These are phyloP conservation scores for Erynnis tages DNA, from an alignment of 2,888 invertebrate species.

Conservation along the genomic window DNA sequence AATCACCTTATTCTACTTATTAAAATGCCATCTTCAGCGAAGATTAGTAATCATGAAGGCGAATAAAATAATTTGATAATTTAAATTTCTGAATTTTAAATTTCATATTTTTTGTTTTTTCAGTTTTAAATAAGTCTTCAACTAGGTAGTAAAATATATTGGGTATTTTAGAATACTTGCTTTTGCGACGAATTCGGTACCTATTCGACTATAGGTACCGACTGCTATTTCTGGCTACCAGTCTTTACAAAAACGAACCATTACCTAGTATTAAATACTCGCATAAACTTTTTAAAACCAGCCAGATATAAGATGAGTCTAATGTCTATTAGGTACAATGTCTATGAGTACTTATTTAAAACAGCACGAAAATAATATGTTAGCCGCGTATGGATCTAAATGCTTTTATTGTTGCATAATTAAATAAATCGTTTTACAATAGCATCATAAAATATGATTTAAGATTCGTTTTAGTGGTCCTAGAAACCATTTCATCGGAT, in stretches of 20 bases:
- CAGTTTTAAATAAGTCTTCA: no score
- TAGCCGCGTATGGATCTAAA: not conserved
- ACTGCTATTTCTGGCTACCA: not conserved
- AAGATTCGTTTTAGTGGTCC: not conserved
- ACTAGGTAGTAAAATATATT: no score
- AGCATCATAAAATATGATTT: not conserved
- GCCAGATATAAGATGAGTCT: not conserved
- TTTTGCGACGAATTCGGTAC: conserved; percentile 9
- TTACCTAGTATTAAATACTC: conserved; percentile 6
- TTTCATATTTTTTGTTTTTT: no score
- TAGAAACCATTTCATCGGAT: not conserved
- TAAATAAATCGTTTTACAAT: not conserved
- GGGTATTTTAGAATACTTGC: no score
- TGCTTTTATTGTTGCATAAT: not conserved
- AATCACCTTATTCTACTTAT: not conserved
- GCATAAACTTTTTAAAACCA: no score
- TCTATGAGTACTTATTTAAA: not conserved
- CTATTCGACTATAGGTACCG: not conserved
- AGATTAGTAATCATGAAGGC: no score
- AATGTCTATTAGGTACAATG: not conserved
- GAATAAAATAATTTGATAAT: no score
- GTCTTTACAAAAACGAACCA: not conserved
- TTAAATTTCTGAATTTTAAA: no score
- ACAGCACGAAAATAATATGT: conserved; percentile 1
- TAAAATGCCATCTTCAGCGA: no score